phyloP scores from a whole-genome alignment of 1,140 invertebrate genomes.

The Magallana gigas region DNA sequence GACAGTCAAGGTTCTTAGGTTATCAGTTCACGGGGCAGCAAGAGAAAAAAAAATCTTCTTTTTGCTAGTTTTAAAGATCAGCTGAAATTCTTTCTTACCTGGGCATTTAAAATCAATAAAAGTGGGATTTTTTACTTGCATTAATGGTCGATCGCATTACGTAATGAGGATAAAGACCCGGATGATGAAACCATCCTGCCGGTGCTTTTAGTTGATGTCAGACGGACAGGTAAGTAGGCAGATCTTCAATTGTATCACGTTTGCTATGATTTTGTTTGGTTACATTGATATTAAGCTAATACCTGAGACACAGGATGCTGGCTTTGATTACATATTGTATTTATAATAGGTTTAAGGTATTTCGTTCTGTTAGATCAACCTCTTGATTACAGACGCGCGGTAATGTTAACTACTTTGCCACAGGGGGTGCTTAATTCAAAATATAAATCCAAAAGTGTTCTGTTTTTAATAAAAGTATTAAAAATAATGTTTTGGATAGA shows the following conservation, averaged over 20 bases:
- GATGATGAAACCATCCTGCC: background rate
- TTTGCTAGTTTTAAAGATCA: background rate
- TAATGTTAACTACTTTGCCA: too few relatives aligned
- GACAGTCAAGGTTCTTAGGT: background rate
- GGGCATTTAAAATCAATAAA: constrained; percentile 18
- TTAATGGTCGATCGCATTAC: background rate
- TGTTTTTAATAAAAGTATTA: too few relatives aligned
- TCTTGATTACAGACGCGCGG: too few relatives aligned
- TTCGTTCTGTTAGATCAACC: background rate
- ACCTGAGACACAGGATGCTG: background rate
- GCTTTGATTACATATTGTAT: background rate
- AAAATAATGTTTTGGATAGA: too few relatives aligned
- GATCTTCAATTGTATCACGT: background rate
- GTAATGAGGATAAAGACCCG: constrained; percentile 1
- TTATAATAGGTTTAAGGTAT: background rate
- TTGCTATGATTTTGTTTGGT: background rate
- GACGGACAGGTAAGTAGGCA: background rate
- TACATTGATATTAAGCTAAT: background rate
- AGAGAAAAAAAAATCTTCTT: constrained; percentile 22
- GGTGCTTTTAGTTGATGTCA: background rate
- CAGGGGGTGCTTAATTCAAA: too few relatives aligned
- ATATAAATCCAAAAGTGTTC: too few relatives aligned
- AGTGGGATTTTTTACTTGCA: background rate
- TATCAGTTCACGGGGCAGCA: constrained; percentile 9
- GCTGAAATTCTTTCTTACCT: background rate